phyloP scores from a whole-genome alignment of 1,140 invertebrate species.

The Pogonognathellus flavescens region DNA sequence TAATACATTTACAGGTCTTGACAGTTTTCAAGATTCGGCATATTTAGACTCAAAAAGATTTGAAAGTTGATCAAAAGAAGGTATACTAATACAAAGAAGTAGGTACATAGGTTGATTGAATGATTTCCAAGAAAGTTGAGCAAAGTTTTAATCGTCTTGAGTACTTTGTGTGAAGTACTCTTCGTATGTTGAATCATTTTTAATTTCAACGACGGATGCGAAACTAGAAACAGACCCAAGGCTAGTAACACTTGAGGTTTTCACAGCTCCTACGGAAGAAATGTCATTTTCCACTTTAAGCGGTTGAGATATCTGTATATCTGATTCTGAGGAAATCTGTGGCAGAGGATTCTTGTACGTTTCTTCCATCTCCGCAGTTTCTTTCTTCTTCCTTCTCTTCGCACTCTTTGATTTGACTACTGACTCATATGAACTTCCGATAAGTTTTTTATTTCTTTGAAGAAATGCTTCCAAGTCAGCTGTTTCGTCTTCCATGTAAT shows the following conservation, averaged over 20 bases:
- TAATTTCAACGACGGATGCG: too few species aligned
- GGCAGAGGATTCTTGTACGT: background rate
- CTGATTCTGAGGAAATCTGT: background rate
- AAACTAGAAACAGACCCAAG: background rate
- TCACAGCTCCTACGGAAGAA: background rate
- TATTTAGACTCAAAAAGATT: too few species aligned
- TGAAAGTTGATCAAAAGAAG: too few species aligned
- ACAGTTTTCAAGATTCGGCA: too few species aligned
- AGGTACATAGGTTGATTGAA: too few species aligned
- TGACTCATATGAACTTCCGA: conserved; percentile 19
- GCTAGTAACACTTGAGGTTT: background rate
- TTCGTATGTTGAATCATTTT: too few species aligned
- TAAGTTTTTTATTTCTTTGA: background rate
- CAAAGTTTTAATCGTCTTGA: too few species aligned
- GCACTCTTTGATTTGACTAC: background rate
- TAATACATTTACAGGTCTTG: too few species aligned
- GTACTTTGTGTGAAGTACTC: too few species aligned
- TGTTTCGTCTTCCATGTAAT: background rate
- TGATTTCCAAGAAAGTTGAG: too few species aligned
- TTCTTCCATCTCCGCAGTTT: background rate
- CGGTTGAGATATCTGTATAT: background rate
- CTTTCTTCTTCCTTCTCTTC: conserved; percentile 11
- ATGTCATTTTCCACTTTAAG: background rate
- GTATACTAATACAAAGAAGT: too few species aligned
- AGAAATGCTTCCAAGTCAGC: conserved; percentile 7